Conservation (phyloP, 2,113 vertebrate species). For the Peromyscus leucopus region DNA sequence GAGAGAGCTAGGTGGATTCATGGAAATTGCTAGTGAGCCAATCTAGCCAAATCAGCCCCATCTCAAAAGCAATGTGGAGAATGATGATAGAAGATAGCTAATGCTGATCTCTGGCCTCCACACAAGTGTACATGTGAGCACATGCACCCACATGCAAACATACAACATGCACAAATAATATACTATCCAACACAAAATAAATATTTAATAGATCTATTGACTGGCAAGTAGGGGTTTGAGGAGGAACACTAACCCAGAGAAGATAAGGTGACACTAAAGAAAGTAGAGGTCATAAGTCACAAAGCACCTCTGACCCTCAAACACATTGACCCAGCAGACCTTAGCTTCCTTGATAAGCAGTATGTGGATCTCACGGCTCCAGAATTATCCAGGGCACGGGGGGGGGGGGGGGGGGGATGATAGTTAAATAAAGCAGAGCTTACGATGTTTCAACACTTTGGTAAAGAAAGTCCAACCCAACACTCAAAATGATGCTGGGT, state of each 20-base stretch:
- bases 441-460: neutral
- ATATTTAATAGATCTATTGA: neutral
- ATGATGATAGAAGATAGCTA: neutral
- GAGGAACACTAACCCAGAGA: neutral
- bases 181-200: neutral
- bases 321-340: neutral
- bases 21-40: neutral
- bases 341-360: neutral
- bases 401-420: neutral
- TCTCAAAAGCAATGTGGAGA: too few relatives aligned
- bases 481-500: slow-evolving; percentile 22
- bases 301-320: neutral
- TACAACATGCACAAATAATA: neutral
- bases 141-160: neutral
- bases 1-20: neutral
- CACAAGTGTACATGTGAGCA: neutral
- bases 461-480: neutral
- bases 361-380: neutral
- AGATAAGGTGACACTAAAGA: neutral
- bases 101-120: neutral
- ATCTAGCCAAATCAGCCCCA: neutral
- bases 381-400: neutral
- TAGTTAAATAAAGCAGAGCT: neutral
- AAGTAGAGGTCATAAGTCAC: neutral
- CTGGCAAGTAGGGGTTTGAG: neutral